A percentile compares a stretch with the other conserved stretches of the same genome.
phyloP scores from a whole-genome alignment of 2,888 invertebrate genomes.

The Polietes domitor region DNA sequence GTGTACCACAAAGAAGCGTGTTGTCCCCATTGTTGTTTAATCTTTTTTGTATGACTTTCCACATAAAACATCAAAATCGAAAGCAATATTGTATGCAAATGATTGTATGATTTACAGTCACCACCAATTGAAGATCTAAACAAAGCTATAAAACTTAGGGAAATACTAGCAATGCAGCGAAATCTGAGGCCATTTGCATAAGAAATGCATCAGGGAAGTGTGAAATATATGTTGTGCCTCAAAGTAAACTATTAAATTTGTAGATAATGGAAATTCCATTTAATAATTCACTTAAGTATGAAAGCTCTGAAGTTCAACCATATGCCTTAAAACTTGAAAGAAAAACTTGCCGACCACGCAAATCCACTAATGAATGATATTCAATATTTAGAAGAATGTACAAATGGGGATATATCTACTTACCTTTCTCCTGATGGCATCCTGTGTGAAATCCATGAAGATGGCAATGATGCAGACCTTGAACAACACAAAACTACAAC shows the following conservation, averaged over 20 bases:
- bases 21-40: constrained; percentile 28
- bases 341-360: neutral
- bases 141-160: neutral
- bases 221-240: neutral
- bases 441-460: neutral
- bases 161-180: constrained; percentile 8
- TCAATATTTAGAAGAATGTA: neutral
- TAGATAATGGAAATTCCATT: neutral
- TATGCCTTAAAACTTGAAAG: neutral
- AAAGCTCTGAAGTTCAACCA: neutral
- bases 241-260: constrained; percentile 15
- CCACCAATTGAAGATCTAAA: neutral
- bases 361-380: neutral
- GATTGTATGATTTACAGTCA: constrained; percentile 23
- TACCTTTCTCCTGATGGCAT: neutral
- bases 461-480: neutral
- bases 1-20: too few species aligned
- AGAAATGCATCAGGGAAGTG: constrained; percentile 39
- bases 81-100: constrained; percentile 29
- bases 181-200: too few species aligned
- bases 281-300: neutral
- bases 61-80: neutral
- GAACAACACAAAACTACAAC: too few species aligned
- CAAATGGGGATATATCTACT: neutral
- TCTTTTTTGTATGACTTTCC: constrained; percentile 30